Percentiles rank a stretch among this genome's conserved stretches.
phyloP scores from a whole-genome alignment of 2,888 invertebrate genomes.

The Mayetiola destructor region DNA sequence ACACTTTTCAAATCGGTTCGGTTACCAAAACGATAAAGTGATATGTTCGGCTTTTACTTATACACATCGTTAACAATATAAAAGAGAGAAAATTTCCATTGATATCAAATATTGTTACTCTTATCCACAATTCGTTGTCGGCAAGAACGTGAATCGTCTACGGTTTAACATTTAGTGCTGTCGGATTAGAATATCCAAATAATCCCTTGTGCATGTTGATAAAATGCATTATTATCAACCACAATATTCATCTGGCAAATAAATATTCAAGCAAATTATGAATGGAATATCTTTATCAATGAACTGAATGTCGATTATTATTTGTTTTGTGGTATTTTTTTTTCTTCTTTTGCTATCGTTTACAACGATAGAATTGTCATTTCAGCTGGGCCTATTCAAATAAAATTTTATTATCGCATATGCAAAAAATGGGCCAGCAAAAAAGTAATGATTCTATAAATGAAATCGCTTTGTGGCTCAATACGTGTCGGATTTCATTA shows the following conservation, averaged over 20 bases:
- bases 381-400: not conserved
- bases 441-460: not conserved
- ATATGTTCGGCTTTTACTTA: slow-evolving; percentile 6
- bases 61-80: too few species aligned
- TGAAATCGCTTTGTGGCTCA: slow-evolving; percentile 1
- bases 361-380: not conserved
- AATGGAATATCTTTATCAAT: not conserved
- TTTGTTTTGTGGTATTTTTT: not conserved
- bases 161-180: too few species aligned
- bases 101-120: too few species aligned
- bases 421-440: not conserved
- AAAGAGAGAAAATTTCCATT: too few species aligned
- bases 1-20: slow-evolving; percentile 6
- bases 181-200: too few species aligned
- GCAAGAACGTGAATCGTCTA: too few species aligned
- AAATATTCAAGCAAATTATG: slow-evolving; percentile 3
- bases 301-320: not conserved
- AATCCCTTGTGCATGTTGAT: too few species aligned
- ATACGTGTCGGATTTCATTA: not conserved
- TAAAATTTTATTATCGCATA: not conserved
- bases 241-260: too few species aligned
- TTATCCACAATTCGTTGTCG: too few species aligned
- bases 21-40: slow-evolving; percentile 1
- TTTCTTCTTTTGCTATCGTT: not conserved
- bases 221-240: too few species aligned